Conservation (phyloP, 2,797 vertebrate genomes). For the Spizella passerina region DNA sequence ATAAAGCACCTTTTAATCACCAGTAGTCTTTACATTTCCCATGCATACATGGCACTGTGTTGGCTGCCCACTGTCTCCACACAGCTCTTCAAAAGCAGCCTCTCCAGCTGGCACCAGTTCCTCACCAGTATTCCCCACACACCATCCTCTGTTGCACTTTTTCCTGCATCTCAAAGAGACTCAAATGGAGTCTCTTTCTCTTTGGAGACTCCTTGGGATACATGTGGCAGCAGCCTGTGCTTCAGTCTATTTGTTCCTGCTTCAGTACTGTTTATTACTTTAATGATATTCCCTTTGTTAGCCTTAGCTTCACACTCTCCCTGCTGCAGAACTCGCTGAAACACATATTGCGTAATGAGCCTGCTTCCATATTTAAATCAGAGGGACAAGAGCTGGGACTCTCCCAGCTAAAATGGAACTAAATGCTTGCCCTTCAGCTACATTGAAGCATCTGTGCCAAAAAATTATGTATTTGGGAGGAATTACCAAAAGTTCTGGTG, state of each 20-base stretch:
- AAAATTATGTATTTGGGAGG: not conserved
- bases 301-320: conserved; percentile 31
- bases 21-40: not conserved
- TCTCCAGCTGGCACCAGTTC: not conserved
- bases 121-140: not conserved
- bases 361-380: not conserved
- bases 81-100: not conserved
- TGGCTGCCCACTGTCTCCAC: not conserved
- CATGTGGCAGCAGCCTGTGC: not conserved
- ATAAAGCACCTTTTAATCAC: not conserved
- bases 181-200: not conserved
- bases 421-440: conserved; percentile 18
- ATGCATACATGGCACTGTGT: not conserved
- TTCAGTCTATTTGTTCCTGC: not conserved
- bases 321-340: not conserved
- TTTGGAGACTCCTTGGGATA: not conserved
- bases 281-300: not conserved
- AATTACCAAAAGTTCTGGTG: not conserved
- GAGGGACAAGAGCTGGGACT: conserved; percentile 10
- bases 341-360: not conserved
- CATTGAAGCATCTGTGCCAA: conserved; percentile 4
- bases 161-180: not conserved
- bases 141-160: fast-evolving
- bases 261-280: not conserved
- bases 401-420: conserved; percentile 35